phyloP scores from a whole-genome alignment of 92 coral and sea anemone genomes.

The Porites rus region DNA sequence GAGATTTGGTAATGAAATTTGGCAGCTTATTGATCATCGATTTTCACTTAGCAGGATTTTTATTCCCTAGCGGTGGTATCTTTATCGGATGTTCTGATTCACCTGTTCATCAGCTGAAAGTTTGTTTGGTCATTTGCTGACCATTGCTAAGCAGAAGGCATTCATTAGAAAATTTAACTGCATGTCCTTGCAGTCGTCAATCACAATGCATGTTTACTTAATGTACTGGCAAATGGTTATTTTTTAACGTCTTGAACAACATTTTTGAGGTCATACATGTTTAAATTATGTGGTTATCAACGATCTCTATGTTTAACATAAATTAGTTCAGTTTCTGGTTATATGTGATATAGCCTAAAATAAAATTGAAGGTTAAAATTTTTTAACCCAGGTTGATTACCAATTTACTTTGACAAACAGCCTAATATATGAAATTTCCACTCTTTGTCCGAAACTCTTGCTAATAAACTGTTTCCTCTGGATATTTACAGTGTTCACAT shows the following conservation, averaged over 20 bases:
- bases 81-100: background rate
- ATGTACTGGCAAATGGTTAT: background rate
- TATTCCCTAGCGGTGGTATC: background rate
- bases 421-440: too few relatives aligned
- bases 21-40: background rate
- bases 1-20: background rate
- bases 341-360: too few relatives aligned
- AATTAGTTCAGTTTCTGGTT: too few relatives aligned
- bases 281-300: conserved; percentile 17
- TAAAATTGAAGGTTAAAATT: too few relatives aligned
- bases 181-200: background rate
- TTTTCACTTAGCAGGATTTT: background rate
- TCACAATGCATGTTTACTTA: background rate
- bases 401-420: too few relatives aligned
- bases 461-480: too few relatives aligned
- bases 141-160: background rate
- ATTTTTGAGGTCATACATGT: background rate
- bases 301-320: background rate
- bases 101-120: background rate
- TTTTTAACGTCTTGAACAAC: background rate
- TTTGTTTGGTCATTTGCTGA: background rate
- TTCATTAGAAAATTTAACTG: background rate
- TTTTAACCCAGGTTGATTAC: too few relatives aligned
- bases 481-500: too few relatives aligned
- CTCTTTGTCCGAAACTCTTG: too few relatives aligned